These are phyloP conservation scores for Beroe forskalii DNA, from an alignment of 37 sponge, comb jelly and placozoan species.

Conservation along the genomic window DNA sequence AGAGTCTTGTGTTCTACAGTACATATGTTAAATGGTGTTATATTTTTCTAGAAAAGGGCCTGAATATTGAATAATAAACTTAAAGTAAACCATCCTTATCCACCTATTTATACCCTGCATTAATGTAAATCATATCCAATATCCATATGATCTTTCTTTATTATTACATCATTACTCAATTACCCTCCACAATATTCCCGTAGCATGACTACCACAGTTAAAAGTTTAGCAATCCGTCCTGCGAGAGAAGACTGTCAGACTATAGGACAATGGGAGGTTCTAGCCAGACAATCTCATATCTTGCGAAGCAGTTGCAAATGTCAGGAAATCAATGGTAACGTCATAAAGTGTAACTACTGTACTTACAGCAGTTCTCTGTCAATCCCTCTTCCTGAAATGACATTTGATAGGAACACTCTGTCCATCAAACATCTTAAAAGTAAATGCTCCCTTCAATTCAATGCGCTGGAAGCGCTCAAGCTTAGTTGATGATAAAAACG, in stretches of 20 bases:
- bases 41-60: too few species aligned
- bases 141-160: too few species aligned
- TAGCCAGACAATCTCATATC: conserved; percentile 72
- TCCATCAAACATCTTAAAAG: conserved; percentile 68
- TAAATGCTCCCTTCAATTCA: conserved; percentile 72
- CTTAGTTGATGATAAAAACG: conserved; percentile 71
- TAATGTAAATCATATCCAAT: too few species aligned
- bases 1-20: too few species aligned
- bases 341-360: conserved; percentile 67
- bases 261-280: conserved; percentile 75
- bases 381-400: conserved; percentile 92
- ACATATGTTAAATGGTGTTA: too few species aligned
- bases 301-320: conserved; percentile 69
- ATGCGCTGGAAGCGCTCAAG: conserved; percentile 83
- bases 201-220: neutral
- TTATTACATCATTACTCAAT: too few species aligned
- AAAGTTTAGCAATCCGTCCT: neutral
- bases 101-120: too few species aligned
- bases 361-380: conserved; percentile 57
- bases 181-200: neutral
- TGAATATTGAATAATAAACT: too few species aligned
- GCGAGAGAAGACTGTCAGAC: neutral
- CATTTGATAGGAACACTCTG: conserved; percentile 77
- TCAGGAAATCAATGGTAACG: conserved; percentile 20
- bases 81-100: too few species aligned